Evolutionary conservation across 2,113 vertebrate genomes (phyloP).

Genomic region (Suricata suricatta): DNA sequence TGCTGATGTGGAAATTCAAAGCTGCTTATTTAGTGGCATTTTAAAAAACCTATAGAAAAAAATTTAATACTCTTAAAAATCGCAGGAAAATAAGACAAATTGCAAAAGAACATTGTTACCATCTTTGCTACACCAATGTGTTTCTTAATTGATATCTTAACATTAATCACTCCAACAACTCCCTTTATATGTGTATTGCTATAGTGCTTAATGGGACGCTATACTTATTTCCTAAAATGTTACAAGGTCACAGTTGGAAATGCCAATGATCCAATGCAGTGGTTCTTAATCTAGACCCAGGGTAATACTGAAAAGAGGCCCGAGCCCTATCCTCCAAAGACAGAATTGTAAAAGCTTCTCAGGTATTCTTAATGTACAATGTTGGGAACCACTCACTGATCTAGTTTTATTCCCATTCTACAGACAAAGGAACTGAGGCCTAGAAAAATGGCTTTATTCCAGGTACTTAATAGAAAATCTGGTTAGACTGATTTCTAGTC

Average conservation of each 20-base stretch:
- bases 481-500: neutral
- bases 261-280: neutral
- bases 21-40: conserved; percentile 17
- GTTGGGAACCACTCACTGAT: neutral
- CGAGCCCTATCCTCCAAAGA: neutral
- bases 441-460: neutral
- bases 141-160: neutral
- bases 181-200: neutral
- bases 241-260: neutral
- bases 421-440: neutral
- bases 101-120: neutral
- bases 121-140: neutral
- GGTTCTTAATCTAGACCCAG: neutral
- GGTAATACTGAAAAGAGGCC: neutral
- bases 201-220: neutral
- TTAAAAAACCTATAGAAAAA: neutral
- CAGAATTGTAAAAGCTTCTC: neutral
- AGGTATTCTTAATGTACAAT: neutral
- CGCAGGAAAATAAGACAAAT: neutral
- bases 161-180: conserved; percentile 2
- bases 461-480: neutral
- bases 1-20: neutral
- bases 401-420: neutral
- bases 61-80: neutral
- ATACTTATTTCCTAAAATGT: neutral